phyloP scores from a whole-genome alignment of 2,888 invertebrate species.

The Schizotus pectinicornis region DNA sequence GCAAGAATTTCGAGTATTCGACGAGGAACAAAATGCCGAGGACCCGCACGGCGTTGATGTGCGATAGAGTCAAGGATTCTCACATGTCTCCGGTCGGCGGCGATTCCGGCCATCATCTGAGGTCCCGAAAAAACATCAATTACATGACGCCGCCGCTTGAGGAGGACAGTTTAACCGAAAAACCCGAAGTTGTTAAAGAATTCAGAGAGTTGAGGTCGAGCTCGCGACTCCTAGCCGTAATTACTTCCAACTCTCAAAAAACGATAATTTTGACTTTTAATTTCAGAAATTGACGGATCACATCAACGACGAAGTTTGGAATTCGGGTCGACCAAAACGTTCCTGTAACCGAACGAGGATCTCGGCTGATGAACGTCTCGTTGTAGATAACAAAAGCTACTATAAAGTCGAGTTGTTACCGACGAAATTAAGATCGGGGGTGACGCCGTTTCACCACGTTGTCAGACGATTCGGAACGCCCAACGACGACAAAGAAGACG shows the following conservation, averaged over 20 bases:
- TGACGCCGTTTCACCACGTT: conserved; percentile 13
- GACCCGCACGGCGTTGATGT: conserved; percentile 35
- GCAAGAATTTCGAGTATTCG: conserved; percentile 12
- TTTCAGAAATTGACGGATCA: conserved; percentile 43
- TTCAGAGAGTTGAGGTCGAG: conserved; percentile 51
- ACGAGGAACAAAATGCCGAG: conserved; percentile 38
- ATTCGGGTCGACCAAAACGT: conserved; percentile 53
- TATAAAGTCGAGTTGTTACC: conserved; percentile 77
- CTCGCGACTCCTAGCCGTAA: conserved; percentile 49
- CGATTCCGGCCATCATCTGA: conserved; percentile 52
- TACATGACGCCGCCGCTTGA: conserved; percentile 56
- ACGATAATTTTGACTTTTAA: conserved; percentile 6
- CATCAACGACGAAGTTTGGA: conserved; percentile 48
- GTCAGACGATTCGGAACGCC: conserved; percentile 36
- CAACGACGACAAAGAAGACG: conserved; percentile 38
- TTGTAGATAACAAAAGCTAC: conserved; percentile 63
- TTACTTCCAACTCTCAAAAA: conserved; percentile 17
- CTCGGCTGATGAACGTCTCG: conserved; percentile 63
- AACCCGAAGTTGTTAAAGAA: conserved; percentile 47
- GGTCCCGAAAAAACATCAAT: conserved; percentile 55
- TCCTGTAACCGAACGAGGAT: conserved; percentile 48
- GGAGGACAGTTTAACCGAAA: conserved; percentile 51
- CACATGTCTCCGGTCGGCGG: conserved; percentile 48
- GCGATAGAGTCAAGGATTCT: conserved; percentile 38
- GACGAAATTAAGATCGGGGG: conserved; percentile 69